phyloP scores from a whole-genome alignment of 2,797 vertebrate genomes.

The Epinephelus coioides region DNA sequence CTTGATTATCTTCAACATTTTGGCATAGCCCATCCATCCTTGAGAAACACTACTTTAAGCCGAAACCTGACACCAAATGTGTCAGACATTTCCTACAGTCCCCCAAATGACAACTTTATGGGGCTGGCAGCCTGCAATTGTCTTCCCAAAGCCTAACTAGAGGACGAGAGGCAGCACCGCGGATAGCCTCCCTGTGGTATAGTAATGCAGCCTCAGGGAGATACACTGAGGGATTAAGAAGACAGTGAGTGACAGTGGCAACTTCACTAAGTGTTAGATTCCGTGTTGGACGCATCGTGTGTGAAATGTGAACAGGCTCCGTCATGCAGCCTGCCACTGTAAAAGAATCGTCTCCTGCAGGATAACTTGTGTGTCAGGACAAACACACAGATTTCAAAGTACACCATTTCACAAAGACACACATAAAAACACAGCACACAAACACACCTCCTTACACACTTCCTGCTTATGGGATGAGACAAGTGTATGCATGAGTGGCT shows the following conservation, averaged over 20 bases:
- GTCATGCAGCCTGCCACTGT: neutral
- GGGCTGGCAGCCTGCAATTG: slow-evolving; percentile 20
- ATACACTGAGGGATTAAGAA: slow-evolving; percentile 15
- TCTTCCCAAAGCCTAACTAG: slow-evolving; percentile 25
- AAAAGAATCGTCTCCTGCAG: neutral
- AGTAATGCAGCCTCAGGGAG: slow-evolving; percentile 33
- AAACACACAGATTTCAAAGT: slow-evolving; percentile 8
- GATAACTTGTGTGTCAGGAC: neutral
- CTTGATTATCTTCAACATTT: too few relatives aligned
- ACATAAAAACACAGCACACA: slow-evolving; percentile 12
- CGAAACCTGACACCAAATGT: slow-evolving; percentile 23
- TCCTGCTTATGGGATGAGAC: slow-evolving; percentile 47
- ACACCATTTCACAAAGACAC: neutral
- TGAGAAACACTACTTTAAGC: neutral
- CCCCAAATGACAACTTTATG: slow-evolving; percentile 37
- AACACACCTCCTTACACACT: neutral
- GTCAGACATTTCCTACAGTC: slow-evolving; percentile 29
- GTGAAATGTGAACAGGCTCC: slow-evolving; percentile 44
- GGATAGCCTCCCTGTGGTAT: slow-evolving; percentile 27
- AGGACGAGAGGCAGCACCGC: slow-evolving; percentile 33
- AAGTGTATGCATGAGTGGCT: slow-evolving; percentile 39
- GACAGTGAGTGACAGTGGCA: slow-evolving; percentile 60
- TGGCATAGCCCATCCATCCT: too few relatives aligned
- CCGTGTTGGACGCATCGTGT: slow-evolving; percentile 36
- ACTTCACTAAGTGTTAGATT: slow-evolving; percentile 45